Percentiles rank a stretch among this genome's conserved stretches.
Evolutionary conservation across 2,113 vertebrate species (phyloP).

Genomic region (Xiphorhynchus elegans): DNA sequence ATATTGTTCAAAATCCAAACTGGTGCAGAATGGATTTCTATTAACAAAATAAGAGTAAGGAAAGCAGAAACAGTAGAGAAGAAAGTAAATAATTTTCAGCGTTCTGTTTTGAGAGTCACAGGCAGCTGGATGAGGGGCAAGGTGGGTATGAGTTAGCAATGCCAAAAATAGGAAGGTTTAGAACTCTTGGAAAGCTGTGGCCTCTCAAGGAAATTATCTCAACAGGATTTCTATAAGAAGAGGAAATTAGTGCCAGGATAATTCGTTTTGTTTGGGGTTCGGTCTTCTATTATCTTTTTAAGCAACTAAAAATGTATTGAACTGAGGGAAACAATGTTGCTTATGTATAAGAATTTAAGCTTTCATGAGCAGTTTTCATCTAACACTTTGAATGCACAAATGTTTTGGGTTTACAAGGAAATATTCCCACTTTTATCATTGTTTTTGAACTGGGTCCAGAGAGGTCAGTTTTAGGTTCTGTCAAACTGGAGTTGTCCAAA

Average conservation of each 20-base stretch:
- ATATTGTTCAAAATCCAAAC: background rate
- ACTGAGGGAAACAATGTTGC: background rate
- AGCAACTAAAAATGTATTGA: background rate
- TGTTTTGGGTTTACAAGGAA: background rate
- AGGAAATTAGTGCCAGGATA: background rate
- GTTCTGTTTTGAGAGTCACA: background rate
- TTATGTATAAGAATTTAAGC: background rate
- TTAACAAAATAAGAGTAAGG: background rate
- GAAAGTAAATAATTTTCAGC: background rate
- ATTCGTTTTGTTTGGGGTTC: rapidly evolving
- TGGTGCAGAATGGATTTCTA: rapidly evolving
- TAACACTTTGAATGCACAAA: background rate
- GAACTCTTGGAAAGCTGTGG: background rate
- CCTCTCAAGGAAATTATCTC: background rate
- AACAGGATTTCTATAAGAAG: background rate
- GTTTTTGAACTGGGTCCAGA: background rate
- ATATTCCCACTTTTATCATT: background rate
- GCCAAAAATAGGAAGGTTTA: background rate
- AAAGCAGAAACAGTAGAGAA: background rate
- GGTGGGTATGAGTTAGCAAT: background rate
- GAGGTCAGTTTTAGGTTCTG: background rate
- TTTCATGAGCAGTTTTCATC: background rate
- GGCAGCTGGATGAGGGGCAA: background rate
- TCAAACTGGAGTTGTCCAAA: background rate
- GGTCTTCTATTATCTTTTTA: too few species aligned